Percentiles rank a stretch among this genome's conserved stretches.
Conservation (phyloP, 2,888 invertebrate genomes). For the Pristionchus arcanus region DNA sequence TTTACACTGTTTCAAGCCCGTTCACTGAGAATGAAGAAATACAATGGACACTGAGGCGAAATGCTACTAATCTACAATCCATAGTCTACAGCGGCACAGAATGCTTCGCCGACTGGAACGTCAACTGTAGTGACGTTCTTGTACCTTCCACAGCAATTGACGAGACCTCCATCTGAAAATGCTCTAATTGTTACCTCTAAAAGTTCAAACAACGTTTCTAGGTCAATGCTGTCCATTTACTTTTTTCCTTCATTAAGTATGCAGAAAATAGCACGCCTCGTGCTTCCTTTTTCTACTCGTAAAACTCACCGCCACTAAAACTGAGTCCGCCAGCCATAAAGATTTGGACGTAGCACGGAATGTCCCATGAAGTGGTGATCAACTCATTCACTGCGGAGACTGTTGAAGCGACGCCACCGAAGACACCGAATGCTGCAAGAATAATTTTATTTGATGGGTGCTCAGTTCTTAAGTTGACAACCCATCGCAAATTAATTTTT, state of each 20-base stretch:
- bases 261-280: not conserved
- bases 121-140: conserved; percentile 26
- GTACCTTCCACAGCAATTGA: not conserved
- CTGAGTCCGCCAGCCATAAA: not conserved
- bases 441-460: not conserved
- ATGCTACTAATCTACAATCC: not conserved
- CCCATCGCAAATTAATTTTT: not conserved
- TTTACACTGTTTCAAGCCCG: conserved; percentile 4
- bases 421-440: conserved; percentile 62
- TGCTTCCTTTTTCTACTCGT: not conserved
- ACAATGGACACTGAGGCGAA: conserved; percentile 9
- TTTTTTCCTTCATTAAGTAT: too few relatives aligned
- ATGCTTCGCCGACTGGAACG: not conserved
- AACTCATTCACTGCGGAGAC: conserved; percentile 59
- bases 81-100: not conserved
- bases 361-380: not conserved
- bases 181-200: not conserved
- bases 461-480: too few relatives aligned
- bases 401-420: conserved; percentile 64
- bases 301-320: not conserved
- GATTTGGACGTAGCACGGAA: conserved; percentile 21
- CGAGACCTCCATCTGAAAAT: not conserved
- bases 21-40: not conserved
- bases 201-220: not conserved
- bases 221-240: not conserved